phyloP scores from a whole-genome alignment of 1,140 invertebrate species.

The Zaprionus inermis region DNA sequence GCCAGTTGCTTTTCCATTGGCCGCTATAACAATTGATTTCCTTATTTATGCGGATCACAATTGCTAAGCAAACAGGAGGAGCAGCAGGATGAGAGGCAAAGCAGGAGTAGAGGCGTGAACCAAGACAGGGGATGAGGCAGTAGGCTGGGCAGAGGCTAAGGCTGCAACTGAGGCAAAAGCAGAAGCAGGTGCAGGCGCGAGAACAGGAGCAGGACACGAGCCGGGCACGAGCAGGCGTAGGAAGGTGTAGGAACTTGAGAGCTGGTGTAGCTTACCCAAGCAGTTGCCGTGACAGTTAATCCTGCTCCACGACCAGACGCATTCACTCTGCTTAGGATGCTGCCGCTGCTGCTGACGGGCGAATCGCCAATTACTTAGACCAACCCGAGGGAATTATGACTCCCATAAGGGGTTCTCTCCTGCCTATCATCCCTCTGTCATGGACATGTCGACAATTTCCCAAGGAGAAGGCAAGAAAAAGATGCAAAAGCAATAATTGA shows the following conservation, averaged over 20 bases:
- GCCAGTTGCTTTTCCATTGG: conserved; percentile 27
- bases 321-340: conserved; percentile 25
- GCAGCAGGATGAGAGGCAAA: no score
- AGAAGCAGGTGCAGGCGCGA: no score
- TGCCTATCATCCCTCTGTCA: background rate
- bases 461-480: background rate
- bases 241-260: background rate
- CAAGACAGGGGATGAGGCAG: no score
- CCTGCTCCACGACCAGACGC: conserved; percentile 48
- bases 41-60: conserved; percentile 51
- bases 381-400: conserved; percentile 24
- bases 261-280: conserved; percentile 4
- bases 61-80: background rate
- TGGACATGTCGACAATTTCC: conserved; percentile 18
- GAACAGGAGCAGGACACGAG: no score
- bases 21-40: conserved; percentile 75
- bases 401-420: conserved; percentile 14
- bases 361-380: conserved; percentile 43
- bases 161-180: background rate
- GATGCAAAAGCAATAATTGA: conserved; percentile 25
- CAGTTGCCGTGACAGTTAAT: conserved; percentile 68
- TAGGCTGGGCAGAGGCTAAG: background rate
- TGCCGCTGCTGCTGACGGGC: conserved; percentile 8
- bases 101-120: background rate
- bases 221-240: no score